Conservation (phyloP, 1,140 invertebrate genomes). For the Penaeus japonicus region DNA sequence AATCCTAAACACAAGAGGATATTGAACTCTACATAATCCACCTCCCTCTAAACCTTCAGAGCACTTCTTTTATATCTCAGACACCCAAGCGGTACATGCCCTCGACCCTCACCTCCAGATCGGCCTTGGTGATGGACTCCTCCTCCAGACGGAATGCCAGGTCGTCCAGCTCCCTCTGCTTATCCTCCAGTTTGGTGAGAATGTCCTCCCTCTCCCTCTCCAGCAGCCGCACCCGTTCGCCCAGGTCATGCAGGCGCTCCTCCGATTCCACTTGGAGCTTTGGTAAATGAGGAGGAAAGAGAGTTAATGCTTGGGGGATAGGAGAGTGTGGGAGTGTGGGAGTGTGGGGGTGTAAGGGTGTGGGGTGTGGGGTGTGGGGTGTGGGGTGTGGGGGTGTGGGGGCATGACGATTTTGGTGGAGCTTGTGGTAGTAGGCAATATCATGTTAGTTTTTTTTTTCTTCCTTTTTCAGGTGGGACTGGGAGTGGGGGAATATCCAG, state of each 20-base stretch:
- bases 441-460: too few relatives aligned
- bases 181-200: slow-evolving; percentile 79
- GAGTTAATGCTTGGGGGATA: too few relatives aligned
- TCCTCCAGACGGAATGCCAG: slow-evolving; percentile 80
- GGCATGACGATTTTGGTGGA: too few relatives aligned
- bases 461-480: too few relatives aligned
- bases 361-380: too few relatives aligned
- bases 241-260: slow-evolving; percentile 81
- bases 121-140: slow-evolving; percentile 60
- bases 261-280: slow-evolving; percentile 57
- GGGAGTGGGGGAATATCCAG: too few relatives aligned
- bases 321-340: too few relatives aligned
- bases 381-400: too few relatives aligned
- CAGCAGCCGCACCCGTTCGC: slow-evolving; percentile 77
- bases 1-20: too few relatives aligned
- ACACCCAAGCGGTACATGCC: neutral
- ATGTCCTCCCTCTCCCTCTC: slow-evolving; percentile 75
- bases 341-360: too few relatives aligned
- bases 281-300: neutral
- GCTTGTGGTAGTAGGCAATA: too few relatives aligned
- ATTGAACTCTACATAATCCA: neutral
- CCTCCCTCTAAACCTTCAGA: neutral
- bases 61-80: neutral
- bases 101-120: slow-evolving; percentile 61
- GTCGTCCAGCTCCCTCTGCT: slow-evolving; percentile 88